Conservation (phyloP, 2,888 invertebrate genomes). For the Subacronicta megacephala region DNA sequence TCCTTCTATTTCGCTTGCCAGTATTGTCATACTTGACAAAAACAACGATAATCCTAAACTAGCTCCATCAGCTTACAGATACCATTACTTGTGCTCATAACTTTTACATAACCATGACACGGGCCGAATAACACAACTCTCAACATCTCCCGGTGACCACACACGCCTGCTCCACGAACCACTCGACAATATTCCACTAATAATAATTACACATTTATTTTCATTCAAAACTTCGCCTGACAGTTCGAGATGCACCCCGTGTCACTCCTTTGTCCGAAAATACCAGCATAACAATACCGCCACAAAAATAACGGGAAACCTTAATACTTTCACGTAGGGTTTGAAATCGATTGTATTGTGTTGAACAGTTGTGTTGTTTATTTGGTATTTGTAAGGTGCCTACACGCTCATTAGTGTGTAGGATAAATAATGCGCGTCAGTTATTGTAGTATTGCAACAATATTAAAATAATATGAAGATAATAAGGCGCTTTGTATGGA, state of each 20-base stretch:
- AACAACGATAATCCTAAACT: constrained; percentile 13
- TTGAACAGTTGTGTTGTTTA: constrained; percentile 34
- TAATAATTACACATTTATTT: constrained; percentile 86
- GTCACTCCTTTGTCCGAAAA: constrained; percentile 76
- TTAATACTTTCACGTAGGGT: constrained; percentile 53
- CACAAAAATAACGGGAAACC: constrained; percentile 10
- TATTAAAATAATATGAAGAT: constrained; percentile 86
- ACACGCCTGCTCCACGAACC: constrained; percentile 75
- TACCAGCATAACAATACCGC: constrained; percentile 56
- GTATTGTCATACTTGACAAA: not conserved
- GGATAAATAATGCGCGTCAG: constrained; percentile 76
- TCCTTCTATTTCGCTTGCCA: not conserved
- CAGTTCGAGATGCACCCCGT: constrained; percentile 83
- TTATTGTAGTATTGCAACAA: constrained; percentile 84
- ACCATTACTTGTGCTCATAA: constrained; percentile 27
- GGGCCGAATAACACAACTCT: constrained; percentile 78
- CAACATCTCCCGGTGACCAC: constrained; percentile 64
- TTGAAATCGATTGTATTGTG: constrained; percentile 47
- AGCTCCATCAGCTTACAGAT: constrained; percentile 16
- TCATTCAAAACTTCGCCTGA: constrained; percentile 82
- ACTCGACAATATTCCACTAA: constrained; percentile 75
- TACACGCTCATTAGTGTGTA: constrained; percentile 87
- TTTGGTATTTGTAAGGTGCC: constrained; percentile 74
- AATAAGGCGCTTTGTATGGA: constrained; percentile 79
- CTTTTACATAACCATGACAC: constrained; percentile 52